Evolutionary conservation across 1,140 invertebrate genomes (phyloP), one percentile per base, ranked within the genome.

Genomic region (Nephila pilipes): DNA sequence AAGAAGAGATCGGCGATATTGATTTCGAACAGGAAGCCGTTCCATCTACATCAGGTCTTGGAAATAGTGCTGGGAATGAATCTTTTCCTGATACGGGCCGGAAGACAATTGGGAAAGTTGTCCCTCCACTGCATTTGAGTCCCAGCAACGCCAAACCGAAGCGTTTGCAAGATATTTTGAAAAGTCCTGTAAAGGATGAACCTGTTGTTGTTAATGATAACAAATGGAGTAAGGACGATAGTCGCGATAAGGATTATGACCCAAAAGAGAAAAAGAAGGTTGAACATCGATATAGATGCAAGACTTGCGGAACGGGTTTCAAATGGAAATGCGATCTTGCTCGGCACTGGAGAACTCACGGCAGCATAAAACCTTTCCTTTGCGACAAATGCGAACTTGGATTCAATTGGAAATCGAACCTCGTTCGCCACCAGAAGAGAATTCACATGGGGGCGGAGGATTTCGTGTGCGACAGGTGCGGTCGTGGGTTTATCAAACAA

Each of bases 321-420:
- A 87, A 60, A 5, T 87, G 57, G 18, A 87, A 87, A 18, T 60
- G 55, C 6, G 57, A 87, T 57, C 57, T 87, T 16, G n/a, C 25
- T 36, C 85, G 85, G 2, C 85, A 87, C 32, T 36, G 55, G 55
- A 58, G 55, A 16, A 87, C 85, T 5, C 85, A 87, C 12, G 32
- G 22, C 20, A 54, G 22, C 10, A 10, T 60, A 1, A 89, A 89
- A 25, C 46, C 87, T 22, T 89, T 54, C 20, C 63, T n/a, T 12
- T 89, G 87, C n/a, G 63, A 89, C 10, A 29, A 63, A 10, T 89
- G 87, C 12, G 38, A 89, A 3, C 87, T 46, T 12, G 87, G 69
- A 1, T 89, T 89, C 32, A 89, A 89, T 12, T 89, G 69, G 63
- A 89, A 89, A 22, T 89, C 87, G 87, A 89, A 79, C 29, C 87